Percentiles rank a stretch among this genome's conserved stretches.
phyloP scores from a whole-genome alignment of 2,113 vertebrate species.

The Colaptes auratus region DNA sequence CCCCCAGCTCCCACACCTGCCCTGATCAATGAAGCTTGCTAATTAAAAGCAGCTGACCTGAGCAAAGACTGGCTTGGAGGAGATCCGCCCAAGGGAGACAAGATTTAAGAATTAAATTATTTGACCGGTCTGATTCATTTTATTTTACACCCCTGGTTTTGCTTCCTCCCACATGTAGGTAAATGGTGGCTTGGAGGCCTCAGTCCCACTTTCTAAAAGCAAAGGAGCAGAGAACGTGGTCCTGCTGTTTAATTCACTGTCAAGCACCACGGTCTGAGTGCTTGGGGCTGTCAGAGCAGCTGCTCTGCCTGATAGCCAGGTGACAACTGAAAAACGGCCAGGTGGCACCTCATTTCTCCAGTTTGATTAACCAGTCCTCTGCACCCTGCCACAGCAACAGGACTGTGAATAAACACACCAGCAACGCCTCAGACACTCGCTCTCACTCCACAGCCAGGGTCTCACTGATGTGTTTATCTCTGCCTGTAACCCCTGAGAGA shows the following conservation, averaged over 20 bases:
- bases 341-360: constrained; percentile 25
- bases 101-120: constrained; percentile 67
- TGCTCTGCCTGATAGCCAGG: not conserved
- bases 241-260: constrained; percentile 20
- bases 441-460: not conserved
- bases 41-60: constrained; percentile 72
- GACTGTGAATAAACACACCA: not conserved
- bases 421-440: not conserved
- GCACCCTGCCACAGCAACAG: not conserved
- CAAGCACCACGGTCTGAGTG: not conserved
- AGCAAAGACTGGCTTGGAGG: constrained; percentile 33
- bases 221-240: not conserved
- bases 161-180: not conserved
- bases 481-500: not conserved
- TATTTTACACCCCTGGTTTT: not conserved
- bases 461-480: not conserved
- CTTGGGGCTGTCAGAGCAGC: not conserved
- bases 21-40: constrained; percentile 63
- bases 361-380: constrained; percentile 30
- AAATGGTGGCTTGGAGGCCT: constrained; percentile 23
- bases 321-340: not conserved
- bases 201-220: not conserved
- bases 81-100: constrained; percentile 49
- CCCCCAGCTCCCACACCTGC: constrained; percentile 47
- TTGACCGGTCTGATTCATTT: constrained; percentile 42